phyloP scores from a whole-genome alignment of 2,113 vertebrate species.

The Sander vitreus region DNA sequence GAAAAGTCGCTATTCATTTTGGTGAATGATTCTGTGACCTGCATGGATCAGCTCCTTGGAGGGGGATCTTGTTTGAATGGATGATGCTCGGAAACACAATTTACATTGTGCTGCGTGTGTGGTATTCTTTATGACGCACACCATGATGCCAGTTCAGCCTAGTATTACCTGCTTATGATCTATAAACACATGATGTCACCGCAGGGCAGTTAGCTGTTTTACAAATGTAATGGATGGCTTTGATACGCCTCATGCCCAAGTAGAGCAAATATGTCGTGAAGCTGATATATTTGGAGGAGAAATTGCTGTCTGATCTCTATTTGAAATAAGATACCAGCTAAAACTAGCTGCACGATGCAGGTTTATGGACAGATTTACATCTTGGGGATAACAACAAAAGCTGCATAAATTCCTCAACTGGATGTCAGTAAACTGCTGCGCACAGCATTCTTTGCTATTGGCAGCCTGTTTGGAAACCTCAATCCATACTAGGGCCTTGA shows the following conservation, averaged over 20 bases:
- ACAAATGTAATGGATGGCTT: conserved; percentile 42
- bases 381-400: conserved; percentile 63
- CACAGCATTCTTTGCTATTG: conserved; percentile 42
- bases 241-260: conserved; percentile 26
- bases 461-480: conserved; percentile 43
- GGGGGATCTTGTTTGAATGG: conserved; percentile 36
- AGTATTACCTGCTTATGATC: conserved; percentile 44
- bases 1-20: conserved; percentile 56
- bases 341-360: conserved; percentile 57
- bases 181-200: conserved; percentile 50
- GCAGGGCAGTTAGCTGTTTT: conserved; percentile 43
- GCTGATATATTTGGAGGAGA: conserved; percentile 41
- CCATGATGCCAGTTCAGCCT: conserved; percentile 37
- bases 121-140: conserved; percentile 36
- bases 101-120: conserved; percentile 26
- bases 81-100: conserved; percentile 44
- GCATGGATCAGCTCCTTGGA: conserved; percentile 44
- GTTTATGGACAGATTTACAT: conserved; percentile 72
- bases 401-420: conserved; percentile 60
- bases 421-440: conserved; percentile 60
- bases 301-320: conserved; percentile 54
- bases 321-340: conserved; percentile 55
- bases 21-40: conserved; percentile 55
- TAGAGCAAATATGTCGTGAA: conserved; percentile 7
- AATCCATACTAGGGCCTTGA: conserved; percentile 20